Evolutionary conservation across 2,113 vertebrate species (phyloP), one percentile per base, ranked within the genome.

Genomic region (Nesogale talazaci): DNA sequence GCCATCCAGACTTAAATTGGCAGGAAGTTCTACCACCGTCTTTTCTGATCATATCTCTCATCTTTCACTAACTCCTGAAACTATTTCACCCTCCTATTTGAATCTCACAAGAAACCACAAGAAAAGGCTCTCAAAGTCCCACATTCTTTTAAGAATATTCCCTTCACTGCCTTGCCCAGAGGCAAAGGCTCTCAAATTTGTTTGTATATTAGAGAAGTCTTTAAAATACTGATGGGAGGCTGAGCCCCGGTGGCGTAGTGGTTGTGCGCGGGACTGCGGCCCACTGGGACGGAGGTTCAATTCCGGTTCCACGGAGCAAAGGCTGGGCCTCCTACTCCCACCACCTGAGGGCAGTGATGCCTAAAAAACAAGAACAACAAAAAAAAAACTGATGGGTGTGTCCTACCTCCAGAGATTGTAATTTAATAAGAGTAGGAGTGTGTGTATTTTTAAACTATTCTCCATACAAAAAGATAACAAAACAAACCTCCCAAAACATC

Each of bases 181-280:
- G 46, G 38, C 2, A 91, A 76, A 20, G 57, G 82, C 56, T 75
- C 74, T 91, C 76, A 91, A 57, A 92, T 82, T 52, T 82, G 31
- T 65, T 22, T 82, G 75, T 23, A 95, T 22, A 42, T 34, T 86
- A 34, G 11, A 86, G 65, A 81, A 77, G 12, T 8, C 36, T 92
- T 84, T 42, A 90, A 67, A 85, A 76, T 52, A 7, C 46, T 31
- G 3, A 81, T 59, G 3, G 27, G 19, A n/a, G n/a, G n/a, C n/a
- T n/a, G n/a, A n/a, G n/a, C n/a, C n/a, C n/a, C n/a, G n/a, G n/a
- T n/a, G n/a, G n/a, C n/a, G n/a, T n/a, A n/a, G n/a, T n/a, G n/a
- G n/a, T n/a, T n/a, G n/a, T n/a, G n/a, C n/a, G n/a, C n/a, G n/a
- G n/a, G n/a, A n/a, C n/a, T n/a, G n/a, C n/a, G n/a, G n/a, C n/a